These are phyloP conservation scores for Poeciliopsis infans DNA, from an alignment of 2,797 vertebrate species.

Conservation along the genomic window DNA sequence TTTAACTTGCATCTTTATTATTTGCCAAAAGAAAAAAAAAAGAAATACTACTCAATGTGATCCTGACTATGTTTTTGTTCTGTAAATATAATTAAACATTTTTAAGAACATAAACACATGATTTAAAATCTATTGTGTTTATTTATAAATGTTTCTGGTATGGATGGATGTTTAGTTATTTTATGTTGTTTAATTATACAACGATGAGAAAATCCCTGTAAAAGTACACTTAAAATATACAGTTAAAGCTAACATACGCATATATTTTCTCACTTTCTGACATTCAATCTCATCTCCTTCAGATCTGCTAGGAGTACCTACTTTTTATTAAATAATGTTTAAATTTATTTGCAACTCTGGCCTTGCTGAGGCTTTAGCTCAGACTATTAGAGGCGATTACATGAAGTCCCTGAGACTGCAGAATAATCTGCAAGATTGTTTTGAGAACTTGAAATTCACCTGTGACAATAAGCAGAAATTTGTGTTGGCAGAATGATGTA, in stretches of 20 bases:
- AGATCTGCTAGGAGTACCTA: no score
- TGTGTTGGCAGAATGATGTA: neutral
- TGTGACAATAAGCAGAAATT: neutral
- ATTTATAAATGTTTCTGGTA: slow-evolving; percentile 14
- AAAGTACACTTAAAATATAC: neutral
- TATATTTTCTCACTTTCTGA: neutral
- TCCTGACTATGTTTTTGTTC: slow-evolving; percentile 62
- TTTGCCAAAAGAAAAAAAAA: slow-evolving; percentile 65
- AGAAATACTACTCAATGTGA: slow-evolving; percentile 59
- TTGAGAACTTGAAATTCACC: neutral
- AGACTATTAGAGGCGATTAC: neutral
- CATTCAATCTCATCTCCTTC: neutral
- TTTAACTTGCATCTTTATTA: slow-evolving; percentile 48
- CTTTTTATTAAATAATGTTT: no score
- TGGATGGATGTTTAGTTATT: neutral
- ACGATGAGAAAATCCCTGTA: neutral
- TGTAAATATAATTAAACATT: slow-evolving; percentile 80
- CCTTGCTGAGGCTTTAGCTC: neutral
- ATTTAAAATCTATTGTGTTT: slow-evolving; percentile 46
- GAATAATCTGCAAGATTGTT: neutral
- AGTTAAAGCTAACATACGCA: neutral
- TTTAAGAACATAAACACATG: slow-evolving; percentile 72
- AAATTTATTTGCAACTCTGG: neutral
- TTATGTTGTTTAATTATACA: neutral
- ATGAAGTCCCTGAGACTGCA: neutral